Base-by-base conservation (phyloP, 2,113 vertebrate species). In the Sturnira hondurensis region DNA sequence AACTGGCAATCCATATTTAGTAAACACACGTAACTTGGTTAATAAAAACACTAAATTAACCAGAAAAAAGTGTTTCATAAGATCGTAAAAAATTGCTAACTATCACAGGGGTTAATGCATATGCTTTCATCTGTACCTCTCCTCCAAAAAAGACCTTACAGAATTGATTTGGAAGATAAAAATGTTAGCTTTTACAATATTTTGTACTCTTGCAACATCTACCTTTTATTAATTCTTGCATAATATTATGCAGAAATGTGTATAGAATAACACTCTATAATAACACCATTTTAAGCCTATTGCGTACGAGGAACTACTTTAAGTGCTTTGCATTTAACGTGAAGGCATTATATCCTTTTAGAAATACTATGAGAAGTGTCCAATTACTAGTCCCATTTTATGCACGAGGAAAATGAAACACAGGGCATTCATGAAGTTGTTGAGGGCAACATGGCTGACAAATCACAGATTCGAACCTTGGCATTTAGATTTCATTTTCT, bases 41-140 rank as follows among this genome's bases (percentile, higher is more conserved):
- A 94, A 84, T 56, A 93, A 89, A 88, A 82, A 76, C 63, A 52
- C 47, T 81, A 67, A 80, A 36, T 89, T 38, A 85, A n/a, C 28
- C 45, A 86, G 38, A 80, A 85, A 63, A 63, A 63, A 63, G 31
- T 31, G 22, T 67, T 73, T 93, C 77, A 81, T 50, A 77, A 54
- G 38, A 50, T 19, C 70, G 41, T 26, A 26, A 36, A 65, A 56
- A 93, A 71, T 58, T 86, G 9, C 31, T 52, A 41, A 80, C 38
- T 16, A 58, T 47, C 22, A 10, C 50, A 15, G 7, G 82, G 70
- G 16, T 38, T 17, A 47, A 17, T 52, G 24, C 14, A 11, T 88
- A 1, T 26, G 14, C 54, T 96, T 86, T 89, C 52, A 77, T 76
- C 58, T 22, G 24, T 26, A 26, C 15, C 11, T 26, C 1, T 83